Percentiles rank a stretch among this genome's conserved stretches.
Conservation (phyloP, 2,888 invertebrate genomes). For the Priocnemis perturbator region DNA sequence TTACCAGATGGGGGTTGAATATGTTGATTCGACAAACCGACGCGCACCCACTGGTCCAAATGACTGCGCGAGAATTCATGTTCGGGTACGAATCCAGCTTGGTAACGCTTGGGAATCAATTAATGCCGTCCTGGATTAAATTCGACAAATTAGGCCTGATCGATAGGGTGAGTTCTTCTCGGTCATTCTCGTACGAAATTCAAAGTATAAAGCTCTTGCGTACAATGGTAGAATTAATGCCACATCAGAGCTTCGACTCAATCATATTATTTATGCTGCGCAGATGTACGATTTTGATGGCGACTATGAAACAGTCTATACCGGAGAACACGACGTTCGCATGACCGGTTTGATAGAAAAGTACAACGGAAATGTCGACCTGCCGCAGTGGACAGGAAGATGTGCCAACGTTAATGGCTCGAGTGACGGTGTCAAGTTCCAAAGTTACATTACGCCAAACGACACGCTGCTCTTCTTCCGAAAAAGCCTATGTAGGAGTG, state of each 20-base stretch:
- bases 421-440: slow-evolving; percentile 92
- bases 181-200: neutral
- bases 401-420: slow-evolving; percentile 87
- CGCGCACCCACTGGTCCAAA: slow-evolving; percentile 83
- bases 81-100: slow-evolving; percentile 90
- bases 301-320: slow-evolving; percentile 87
- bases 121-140: slow-evolving; percentile 89
- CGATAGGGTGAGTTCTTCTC: slow-evolving; percentile 85
- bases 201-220: too few species aligned
- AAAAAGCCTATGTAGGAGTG: slow-evolving; percentile 90
- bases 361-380: slow-evolving; percentile 83
- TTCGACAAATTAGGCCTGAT: slow-evolving; percentile 93
- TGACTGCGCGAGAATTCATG: slow-evolving; percentile 92
- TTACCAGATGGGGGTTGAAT: slow-evolving; percentile 84
- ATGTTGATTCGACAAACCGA: slow-evolving; percentile 82
- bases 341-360: slow-evolving; percentile 85
- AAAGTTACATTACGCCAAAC: slow-evolving; percentile 82
- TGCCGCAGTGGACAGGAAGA: slow-evolving; percentile 88
- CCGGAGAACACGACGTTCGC: slow-evolving; percentile 81
- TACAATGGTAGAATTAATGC: too few species aligned
- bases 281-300: slow-evolving; percentile 92
- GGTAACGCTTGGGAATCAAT: slow-evolving; percentile 88
- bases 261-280: too few species aligned
- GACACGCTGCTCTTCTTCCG: slow-evolving; percentile 86
- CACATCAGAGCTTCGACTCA: too few species aligned